These are phyloP conservation scores for Pterostichus niger DNA, from an alignment of 2,888 invertebrate species.

Conservation along the genomic window DNA sequence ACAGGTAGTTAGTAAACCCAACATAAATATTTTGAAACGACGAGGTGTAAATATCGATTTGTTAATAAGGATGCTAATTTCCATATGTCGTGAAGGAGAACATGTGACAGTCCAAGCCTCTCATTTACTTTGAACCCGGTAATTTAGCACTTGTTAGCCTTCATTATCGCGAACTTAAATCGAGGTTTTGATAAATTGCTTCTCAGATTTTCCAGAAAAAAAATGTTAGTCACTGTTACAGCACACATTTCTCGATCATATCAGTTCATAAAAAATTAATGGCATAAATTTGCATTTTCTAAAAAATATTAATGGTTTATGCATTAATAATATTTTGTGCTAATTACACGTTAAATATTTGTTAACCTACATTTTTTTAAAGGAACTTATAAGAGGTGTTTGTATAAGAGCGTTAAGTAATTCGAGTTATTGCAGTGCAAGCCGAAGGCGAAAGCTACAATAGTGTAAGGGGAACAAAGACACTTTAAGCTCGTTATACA, in stretches of 20 bases:
- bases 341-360: too few relatives aligned
- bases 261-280: not conserved
- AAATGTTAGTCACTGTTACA: not conserved
- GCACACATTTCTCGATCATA: not conserved
- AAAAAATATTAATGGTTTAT: not conserved
- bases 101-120: conserved; percentile 13
- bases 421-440: too few relatives aligned
- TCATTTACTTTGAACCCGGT: conserved; percentile 3
- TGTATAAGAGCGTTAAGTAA: too few relatives aligned
- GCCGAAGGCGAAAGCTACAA: too few relatives aligned
- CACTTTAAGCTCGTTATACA: too few relatives aligned
- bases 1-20: not conserved
- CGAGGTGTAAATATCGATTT: conserved; percentile 10
- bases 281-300: too few relatives aligned
- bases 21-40: conserved; percentile 3
- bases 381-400: too few relatives aligned
- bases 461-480: too few relatives aligned
- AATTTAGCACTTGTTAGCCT: conserved; percentile 7
- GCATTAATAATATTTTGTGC: too few relatives aligned
- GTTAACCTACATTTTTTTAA: too few relatives aligned
- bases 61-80: conserved; percentile 6
- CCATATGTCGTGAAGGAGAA: conserved; percentile 15
- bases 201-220: not conserved
- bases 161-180: not conserved
- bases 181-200: not conserved